Evolutionary conservation across 2,797 vertebrate species (phyloP), one percentile per base, ranked within the genome.

Genomic region (Aphelocoma californica): DNA sequence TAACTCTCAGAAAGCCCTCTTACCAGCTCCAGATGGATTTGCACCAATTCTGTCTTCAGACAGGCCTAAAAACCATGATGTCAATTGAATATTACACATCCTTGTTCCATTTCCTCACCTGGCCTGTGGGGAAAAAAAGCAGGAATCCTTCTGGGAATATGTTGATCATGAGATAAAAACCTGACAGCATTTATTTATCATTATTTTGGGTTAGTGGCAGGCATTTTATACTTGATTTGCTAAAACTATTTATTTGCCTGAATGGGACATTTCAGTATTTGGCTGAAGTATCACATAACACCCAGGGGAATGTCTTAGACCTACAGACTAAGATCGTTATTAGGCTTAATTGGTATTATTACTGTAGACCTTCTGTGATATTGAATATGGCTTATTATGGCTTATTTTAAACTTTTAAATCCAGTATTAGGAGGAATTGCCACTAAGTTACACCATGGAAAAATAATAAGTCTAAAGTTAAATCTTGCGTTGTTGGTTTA

Each of bases 321-420:
- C 58, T 72, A 44, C 18, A 50, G 77, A 91, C 11, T 94, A 92
- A 82, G 1, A 11, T 72, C 44, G 73, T 94, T 95, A 89, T 77
- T 58, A 12, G 50, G 54, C 45, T 94, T 93, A 92, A 79, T 69
- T 79, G 80, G 81, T 78, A 48, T 93, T 74, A 84, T 88, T 87
- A 66, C 51, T 42, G 14, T 36, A 69, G 78, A 81, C 45, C 31
- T 83, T 66, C 56, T 18, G 5, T 70, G 72, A 58, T 81, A 54
- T 15, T 88, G 80, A 91, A 56, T 65, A 70, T 40, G 50, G 72
- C 69, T 93, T 78, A 83, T 64, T 64, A 56, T 40, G 34, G 60
- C 42, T 92, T 88, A 48, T 82, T 90, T 88, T 53, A 45, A 96
- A 93, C 78, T 91, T 92, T 83, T 89, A 21, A 95, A 97, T 93